A percentile compares a stretch with the other conserved stretches of the same genome.
These are phyloP conservation scores for Brachionus koreanus DNA, from an alignment of 1,140 invertebrate species.

Conservation along the genomic window DNA sequence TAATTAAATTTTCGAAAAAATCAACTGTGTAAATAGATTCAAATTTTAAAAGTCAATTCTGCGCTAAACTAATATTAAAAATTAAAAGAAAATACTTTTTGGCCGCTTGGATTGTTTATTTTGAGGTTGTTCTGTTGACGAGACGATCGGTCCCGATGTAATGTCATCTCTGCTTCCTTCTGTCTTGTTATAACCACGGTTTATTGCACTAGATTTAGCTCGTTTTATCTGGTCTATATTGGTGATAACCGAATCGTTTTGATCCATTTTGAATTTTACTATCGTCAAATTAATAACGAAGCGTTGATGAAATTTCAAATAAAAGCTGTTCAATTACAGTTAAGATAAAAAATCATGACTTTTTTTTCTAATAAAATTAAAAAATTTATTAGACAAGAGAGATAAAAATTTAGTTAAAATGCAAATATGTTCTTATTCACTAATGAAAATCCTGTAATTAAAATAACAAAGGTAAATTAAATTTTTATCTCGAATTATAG, in stretches of 20 bases:
- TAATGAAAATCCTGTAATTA: neutral
- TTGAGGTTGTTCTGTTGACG: neutral
- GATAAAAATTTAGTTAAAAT: neutral
- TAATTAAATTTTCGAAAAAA: neutral
- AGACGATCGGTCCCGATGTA: neutral
- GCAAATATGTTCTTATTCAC: neutral
- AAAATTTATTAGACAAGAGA: neutral
- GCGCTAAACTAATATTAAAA: neutral
- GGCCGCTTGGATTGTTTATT: constrained; percentile 10
- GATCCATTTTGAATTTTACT: neutral
- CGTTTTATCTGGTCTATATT: constrained; percentile 14
- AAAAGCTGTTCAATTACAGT: neutral
- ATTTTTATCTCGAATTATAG: neutral
- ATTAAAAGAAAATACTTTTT: constrained; percentile 17
- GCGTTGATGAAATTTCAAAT: neutral
- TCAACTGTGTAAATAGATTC: neutral
- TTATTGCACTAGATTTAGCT: neutral
- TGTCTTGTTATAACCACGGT: neutral
- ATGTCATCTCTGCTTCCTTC: constrained; percentile 25
- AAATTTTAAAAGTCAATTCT: neutral
- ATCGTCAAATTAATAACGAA: neutral
- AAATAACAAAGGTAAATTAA: neutral
- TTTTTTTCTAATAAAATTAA: neutral
- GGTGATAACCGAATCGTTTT: neutral
- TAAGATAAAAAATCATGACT: neutral